These are phyloP conservation scores for Fundulus diaphanus DNA, from an alignment of 2,797 vertebrate genomes.

Conservation along the genomic window DNA sequence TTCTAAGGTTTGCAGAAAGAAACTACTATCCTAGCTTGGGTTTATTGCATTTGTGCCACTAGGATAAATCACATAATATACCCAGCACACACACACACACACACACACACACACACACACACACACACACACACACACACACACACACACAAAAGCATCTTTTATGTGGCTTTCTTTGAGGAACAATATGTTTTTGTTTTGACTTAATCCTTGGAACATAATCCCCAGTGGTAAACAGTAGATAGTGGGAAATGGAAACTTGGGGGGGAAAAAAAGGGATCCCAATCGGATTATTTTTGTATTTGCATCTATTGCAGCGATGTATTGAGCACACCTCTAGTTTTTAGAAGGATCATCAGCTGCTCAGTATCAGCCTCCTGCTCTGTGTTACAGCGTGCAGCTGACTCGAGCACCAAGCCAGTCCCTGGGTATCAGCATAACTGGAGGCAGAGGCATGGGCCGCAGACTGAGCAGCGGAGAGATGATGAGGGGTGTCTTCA, in stretches of 20 bases:
- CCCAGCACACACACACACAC: slow-evolving; percentile 29
- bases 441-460: slow-evolving; percentile 96
- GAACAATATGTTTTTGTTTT: slow-evolving; percentile 62
- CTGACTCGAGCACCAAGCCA: slow-evolving; percentile 88
- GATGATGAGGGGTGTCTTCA: slow-evolving; percentile 96
- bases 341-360: slow-evolving; percentile 19
- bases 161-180: slow-evolving; percentile 48
- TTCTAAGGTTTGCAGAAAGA: slow-evolving; percentile 29
- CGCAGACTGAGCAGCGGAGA: slow-evolving; percentile 92
- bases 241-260: slow-evolving; percentile 14
- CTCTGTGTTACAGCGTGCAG: slow-evolving; percentile 82
- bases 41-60: slow-evolving; percentile 54
- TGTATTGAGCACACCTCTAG: slow-evolving; percentile 38
- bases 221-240: slow-evolving; percentile 28
- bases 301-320: slow-evolving; percentile 25
- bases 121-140: no score
- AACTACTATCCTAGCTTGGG: slow-evolving; percentile 38
- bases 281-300: slow-evolving; percentile 39
- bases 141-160: slow-evolving; percentile 46
- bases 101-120: no score
- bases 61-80: slow-evolving; percentile 58
- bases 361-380: slow-evolving; percentile 16
- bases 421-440: slow-evolving; percentile 95
- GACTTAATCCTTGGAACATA: slow-evolving; percentile 59
- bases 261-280: not conserved